phyloP scores from a whole-genome alignment of 2,113 vertebrate species.

The Amblyornis subalaris region DNA sequence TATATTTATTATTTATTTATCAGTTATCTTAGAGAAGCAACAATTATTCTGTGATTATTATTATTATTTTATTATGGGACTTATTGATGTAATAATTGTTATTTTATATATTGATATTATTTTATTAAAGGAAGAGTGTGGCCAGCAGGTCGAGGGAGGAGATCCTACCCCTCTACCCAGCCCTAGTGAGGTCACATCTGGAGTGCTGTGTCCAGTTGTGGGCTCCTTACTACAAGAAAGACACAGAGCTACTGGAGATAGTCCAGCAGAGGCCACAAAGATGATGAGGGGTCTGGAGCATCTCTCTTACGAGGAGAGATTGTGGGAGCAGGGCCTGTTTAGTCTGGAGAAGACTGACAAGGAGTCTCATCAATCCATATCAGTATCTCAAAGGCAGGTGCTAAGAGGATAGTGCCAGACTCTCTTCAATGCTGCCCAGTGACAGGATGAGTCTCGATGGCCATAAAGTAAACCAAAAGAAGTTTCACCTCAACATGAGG shows the following conservation, averaged over 20 bases:
- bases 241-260: not conserved
- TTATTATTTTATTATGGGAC: not conserved
- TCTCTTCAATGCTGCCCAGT: not conserved
- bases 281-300: not conserved
- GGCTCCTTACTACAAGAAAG: not conserved
- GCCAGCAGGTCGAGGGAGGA: not conserved
- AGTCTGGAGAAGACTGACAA: not conserved
- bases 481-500: not conserved
- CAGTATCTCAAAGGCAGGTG: not conserved
- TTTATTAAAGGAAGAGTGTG: not conserved
- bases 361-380: not conserved
- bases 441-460: not conserved
- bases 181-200: not conserved
- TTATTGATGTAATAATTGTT: not conserved
- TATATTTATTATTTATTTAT: not conserved
- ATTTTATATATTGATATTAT: not conserved
- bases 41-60: not conserved
- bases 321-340: not conserved
- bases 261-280: not conserved
- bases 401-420: not conserved
- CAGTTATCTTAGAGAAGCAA: not conserved
- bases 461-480: not conserved
- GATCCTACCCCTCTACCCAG: not conserved
- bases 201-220: not conserved
- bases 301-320: not conserved